These are phyloP conservation scores for Lepidurus apus DNA, from an alignment of 1,140 invertebrate genomes.

Conservation along the genomic window DNA sequence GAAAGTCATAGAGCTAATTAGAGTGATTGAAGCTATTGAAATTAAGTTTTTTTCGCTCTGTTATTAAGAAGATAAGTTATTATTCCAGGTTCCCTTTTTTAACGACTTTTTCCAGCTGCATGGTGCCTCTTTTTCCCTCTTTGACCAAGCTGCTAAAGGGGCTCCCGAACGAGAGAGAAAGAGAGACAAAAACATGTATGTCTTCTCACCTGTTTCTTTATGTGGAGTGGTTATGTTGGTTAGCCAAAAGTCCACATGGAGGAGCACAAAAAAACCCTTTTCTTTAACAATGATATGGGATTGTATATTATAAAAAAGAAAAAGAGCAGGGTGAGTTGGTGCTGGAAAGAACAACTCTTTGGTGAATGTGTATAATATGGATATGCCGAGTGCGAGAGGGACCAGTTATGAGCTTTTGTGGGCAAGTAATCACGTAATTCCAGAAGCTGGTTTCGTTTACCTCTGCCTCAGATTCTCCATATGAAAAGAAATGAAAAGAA, in stretches of 20 bases:
- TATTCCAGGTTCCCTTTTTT: background rate
- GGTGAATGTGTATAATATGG: slow-evolving; percentile 19
- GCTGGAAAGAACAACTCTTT: background rate
- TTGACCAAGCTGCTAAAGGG: background rate
- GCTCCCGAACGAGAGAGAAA: background rate
- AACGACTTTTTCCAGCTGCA: slow-evolving; percentile 14
- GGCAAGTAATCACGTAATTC: slow-evolving; percentile 15
- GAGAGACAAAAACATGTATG: background rate
- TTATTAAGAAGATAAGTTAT: background rate
- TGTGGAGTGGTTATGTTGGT: background rate
- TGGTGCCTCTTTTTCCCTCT: background rate
- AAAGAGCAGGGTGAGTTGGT: background rate
- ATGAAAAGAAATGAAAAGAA: background rate
- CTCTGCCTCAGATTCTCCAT: background rate
- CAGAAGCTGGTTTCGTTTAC: slow-evolving; percentile 15
- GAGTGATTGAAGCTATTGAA: background rate
- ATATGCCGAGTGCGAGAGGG: slow-evolving; percentile 4
- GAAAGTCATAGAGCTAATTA: background rate
- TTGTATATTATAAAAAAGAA: background rate
- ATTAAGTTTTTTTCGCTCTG: background rate
- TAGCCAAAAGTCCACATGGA: background rate
- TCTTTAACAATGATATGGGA: background rate
- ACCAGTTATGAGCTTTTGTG: slow-evolving; percentile 15
- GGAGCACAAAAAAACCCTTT: background rate
- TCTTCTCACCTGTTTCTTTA: slow-evolving; percentile 11